Evolutionary conservation across 2,888 invertebrate species (phyloP).

Genomic region (Amphipyra tragopoginis): DNA sequence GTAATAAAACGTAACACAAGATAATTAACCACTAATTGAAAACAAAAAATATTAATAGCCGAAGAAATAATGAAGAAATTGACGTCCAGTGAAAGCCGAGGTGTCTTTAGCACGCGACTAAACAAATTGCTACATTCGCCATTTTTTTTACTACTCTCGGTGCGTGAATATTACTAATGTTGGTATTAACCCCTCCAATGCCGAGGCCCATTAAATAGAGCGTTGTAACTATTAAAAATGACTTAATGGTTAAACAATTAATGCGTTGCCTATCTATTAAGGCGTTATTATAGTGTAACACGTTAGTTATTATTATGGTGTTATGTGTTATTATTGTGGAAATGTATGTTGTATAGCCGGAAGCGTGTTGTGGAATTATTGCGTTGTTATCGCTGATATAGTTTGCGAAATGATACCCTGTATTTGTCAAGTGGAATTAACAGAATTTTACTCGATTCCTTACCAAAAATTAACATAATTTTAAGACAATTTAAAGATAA

Average conservation of each 20-base stretch:
- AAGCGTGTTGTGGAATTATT: too few relatives aligned
- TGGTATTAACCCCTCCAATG: slow-evolving; percentile 17
- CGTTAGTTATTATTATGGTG: neutral
- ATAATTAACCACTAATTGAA: slow-evolving; percentile 48
- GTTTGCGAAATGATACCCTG: too few relatives aligned
- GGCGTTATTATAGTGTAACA: slow-evolving; percentile 8
- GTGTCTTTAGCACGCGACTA: slow-evolving; percentile 39
- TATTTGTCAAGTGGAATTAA: too few relatives aligned
- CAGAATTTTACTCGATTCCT: too few relatives aligned
- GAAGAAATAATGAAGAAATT: slow-evolving; percentile 29
- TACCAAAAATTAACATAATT: too few relatives aligned
- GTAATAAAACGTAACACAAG: slow-evolving; percentile 39
- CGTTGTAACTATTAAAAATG: slow-evolving; percentile 19
- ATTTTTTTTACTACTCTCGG: slow-evolving; percentile 21
- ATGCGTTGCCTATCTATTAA: neutral
- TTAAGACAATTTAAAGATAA: too few relatives aligned
- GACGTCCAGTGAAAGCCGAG: slow-evolving; percentile 46
- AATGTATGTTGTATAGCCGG: too few relatives aligned
- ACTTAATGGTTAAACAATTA: slow-evolving; percentile 20
- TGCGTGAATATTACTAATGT: slow-evolving; percentile 16
- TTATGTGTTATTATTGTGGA: too few relatives aligned
- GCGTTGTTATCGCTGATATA: too few relatives aligned
- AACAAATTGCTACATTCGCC: slow-evolving; percentile 34
- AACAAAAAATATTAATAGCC: slow-evolving; percentile 25
- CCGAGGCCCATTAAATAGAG: slow-evolving; percentile 16